Evolutionary conservation across 2,797 vertebrate species (phyloP).

Genomic region (Sphaeramia orbicularis): DNA sequence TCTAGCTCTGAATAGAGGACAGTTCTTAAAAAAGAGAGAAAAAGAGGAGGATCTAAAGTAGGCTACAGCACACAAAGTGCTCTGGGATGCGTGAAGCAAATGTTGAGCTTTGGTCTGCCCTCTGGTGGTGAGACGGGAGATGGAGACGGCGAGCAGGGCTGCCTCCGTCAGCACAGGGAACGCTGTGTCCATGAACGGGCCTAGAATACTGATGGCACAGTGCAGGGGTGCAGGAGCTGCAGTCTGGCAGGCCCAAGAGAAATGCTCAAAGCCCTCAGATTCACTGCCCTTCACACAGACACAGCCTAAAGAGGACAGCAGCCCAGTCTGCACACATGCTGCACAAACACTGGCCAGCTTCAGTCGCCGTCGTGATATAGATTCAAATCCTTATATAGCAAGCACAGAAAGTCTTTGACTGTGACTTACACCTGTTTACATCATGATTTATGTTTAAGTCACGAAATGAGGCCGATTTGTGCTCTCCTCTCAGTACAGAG

Average conservation of each 20-base stretch:
- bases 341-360: background rate
- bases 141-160: slow-evolving; percentile 18
- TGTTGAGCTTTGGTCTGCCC: slow-evolving; percentile 56
- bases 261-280: slow-evolving; percentile 14
- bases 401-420: background rate
- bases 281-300: slow-evolving; percentile 33
- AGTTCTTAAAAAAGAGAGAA: slow-evolving; percentile 28
- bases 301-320: slow-evolving; percentile 13
- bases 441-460: background rate
- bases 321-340: background rate
- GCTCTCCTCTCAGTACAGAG: background rate
- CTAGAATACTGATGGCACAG: slow-evolving; percentile 84
- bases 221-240: slow-evolving; percentile 81
- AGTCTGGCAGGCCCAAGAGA: slow-evolving; percentile 56
- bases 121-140: slow-evolving; percentile 73
- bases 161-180: slow-evolving; percentile 64
- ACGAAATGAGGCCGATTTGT: no score
- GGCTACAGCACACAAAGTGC: slow-evolving; percentile 64
- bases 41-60: slow-evolving; percentile 51
- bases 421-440: background rate
- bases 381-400: background rate
- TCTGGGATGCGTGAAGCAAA: slow-evolving; percentile 51
- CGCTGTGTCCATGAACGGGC: slow-evolving; percentile 79
- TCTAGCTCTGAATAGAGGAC: slow-evolving; percentile 44
- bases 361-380: rapidly evolving